A percentile compares a stretch with the other conserved stretches of the same genome.
phyloP scores from a whole-genome alignment of 2,797 vertebrate species.

The Platalea minor region DNA sequence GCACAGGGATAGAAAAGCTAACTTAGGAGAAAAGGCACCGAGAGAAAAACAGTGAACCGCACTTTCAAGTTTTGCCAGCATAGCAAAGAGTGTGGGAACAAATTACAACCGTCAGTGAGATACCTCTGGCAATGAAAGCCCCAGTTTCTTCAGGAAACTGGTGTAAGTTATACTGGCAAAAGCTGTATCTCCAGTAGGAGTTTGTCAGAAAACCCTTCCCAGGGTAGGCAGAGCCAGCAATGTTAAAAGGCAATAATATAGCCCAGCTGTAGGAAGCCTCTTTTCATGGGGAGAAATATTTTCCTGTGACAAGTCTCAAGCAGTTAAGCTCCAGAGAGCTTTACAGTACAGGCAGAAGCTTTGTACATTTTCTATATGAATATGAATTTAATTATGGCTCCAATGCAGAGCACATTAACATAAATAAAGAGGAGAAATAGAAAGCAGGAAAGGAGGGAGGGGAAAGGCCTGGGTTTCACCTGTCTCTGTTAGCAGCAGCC shows the following conservation, averaged over 20 bases:
- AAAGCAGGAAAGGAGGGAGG: conserved; percentile 26
- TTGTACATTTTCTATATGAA: conserved; percentile 31
- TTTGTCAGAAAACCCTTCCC: conserved; percentile 58
- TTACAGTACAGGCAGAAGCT: conserved; percentile 25
- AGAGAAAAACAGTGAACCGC: conserved; percentile 39
- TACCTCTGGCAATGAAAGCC: conserved; percentile 62
- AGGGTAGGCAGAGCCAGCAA: conserved; percentile 40
- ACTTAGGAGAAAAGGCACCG: conserved; percentile 3
- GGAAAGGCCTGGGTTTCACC: conserved; percentile 20
- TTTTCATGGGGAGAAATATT: conserved; percentile 58
- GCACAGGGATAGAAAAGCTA: conserved; percentile 31
- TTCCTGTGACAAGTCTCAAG: conserved; percentile 61
- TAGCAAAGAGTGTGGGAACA: conserved; percentile 65
- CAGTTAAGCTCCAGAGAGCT: conserved; percentile 47
- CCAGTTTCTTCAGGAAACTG: conserved; percentile 61
- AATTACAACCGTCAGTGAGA: conserved; percentile 56
- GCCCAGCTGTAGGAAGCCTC: conserved; percentile 57
- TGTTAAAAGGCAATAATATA: conserved; percentile 62
- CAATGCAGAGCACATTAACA: conserved; percentile 47
- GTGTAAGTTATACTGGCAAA: conserved; percentile 45
- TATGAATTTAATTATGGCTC: conserved; percentile 56
- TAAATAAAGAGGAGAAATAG: conserved; percentile 63
- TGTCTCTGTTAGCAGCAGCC: not conserved
- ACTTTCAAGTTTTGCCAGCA: conserved; percentile 67
- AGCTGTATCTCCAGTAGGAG: conserved; percentile 52